These are phyloP conservation scores for Spatula versicolor DNA, from an alignment of 2,797 vertebrate genomes.

Conservation along the genomic window DNA sequence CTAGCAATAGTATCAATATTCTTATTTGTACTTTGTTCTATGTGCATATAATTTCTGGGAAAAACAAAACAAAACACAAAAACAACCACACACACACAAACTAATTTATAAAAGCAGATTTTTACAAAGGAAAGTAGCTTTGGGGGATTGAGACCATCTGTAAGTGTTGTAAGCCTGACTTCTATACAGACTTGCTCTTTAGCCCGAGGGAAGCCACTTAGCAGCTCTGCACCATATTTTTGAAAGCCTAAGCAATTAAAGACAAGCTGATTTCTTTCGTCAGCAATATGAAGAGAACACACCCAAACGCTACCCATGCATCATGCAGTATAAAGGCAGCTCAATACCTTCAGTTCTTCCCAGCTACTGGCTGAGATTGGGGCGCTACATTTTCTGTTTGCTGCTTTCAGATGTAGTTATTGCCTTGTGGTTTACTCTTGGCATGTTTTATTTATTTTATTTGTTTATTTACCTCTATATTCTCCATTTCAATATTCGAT, in stretches of 20 bases:
- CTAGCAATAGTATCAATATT: not conserved
- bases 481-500: not conserved
- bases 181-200: not conserved
- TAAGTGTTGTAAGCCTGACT: not conserved
- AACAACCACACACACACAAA: no score
- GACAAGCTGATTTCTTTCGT: not conserved
- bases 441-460: not conserved
- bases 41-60: not conserved
- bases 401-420: not conserved
- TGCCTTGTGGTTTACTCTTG: not conserved
- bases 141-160: not conserved
- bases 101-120: not conserved
- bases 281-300: rapidly evolving
- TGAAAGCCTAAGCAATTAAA: not conserved
- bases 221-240: not conserved
- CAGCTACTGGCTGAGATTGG: not conserved
- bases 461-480: not conserved
- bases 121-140: not conserved
- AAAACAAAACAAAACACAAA: not conserved
- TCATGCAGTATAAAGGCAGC: not conserved
- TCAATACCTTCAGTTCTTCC: not conserved
- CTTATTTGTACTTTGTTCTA: not conserved
- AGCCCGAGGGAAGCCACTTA: not conserved
- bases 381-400: not conserved
- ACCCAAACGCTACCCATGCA: rapidly evolving